Percentiles rank a stretch among this genome's conserved stretches.
Conservation (phyloP, 2,113 vertebrate species). For the Syngnathus floridae region DNA sequence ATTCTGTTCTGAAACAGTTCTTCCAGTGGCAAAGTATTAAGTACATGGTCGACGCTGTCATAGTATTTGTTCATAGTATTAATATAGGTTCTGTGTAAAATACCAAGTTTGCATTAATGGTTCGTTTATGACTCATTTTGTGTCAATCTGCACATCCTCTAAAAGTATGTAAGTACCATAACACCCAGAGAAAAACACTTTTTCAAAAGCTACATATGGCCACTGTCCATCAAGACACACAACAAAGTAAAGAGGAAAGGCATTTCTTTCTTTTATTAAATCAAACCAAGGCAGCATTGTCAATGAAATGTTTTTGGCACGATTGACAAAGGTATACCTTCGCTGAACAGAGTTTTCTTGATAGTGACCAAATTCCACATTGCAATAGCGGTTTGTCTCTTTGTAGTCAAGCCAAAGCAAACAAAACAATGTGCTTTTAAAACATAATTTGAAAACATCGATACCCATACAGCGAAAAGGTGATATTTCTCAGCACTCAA, state of each 20-base stretch:
- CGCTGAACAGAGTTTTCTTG: background rate
- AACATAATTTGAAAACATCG: too few species aligned
- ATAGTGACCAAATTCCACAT: background rate
- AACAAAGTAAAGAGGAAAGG: too few species aligned
- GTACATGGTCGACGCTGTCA: too few species aligned
- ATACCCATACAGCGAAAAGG: too few species aligned
- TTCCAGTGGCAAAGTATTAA: background rate
- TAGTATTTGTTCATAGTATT: background rate
- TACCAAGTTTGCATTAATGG: background rate
- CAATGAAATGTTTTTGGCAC: too few species aligned
- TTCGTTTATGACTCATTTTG: background rate
- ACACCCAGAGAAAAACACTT: background rate
- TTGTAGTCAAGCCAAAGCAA: background rate
- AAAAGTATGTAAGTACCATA: background rate
- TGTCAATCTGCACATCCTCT: background rate
- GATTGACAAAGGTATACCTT: background rate
- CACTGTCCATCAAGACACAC: background rate
- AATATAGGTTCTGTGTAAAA: background rate
- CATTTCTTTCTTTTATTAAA: too few species aligned
- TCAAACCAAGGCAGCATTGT: too few species aligned
- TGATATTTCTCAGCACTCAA: too few species aligned
- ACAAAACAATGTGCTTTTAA: background rate
- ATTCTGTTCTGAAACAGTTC: background rate
- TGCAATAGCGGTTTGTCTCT: background rate
- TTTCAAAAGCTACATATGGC: background rate